Base-by-base conservation (phyloP, 2,888 invertebrate genomes). In the Drosophila suboccidentalis region DNA sequence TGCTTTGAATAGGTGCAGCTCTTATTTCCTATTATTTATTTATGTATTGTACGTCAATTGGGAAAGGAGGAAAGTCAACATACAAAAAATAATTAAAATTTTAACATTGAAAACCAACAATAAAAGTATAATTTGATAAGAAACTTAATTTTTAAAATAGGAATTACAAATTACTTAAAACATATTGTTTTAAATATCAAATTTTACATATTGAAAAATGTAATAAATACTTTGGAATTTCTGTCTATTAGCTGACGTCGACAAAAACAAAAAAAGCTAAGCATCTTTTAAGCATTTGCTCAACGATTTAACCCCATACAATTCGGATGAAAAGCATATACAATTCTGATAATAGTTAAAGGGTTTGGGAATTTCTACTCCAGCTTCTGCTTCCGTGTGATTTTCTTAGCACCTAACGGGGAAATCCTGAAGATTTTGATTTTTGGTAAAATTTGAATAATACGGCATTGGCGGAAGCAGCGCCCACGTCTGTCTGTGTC, bases 1-100 rank as follows among this genome's bases (percentile, higher is more conserved):
- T 88, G 61, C 75, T 22, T 22, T 22, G 4, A 22, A 75, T 75
- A 47, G 64, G 17, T 62, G 29, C 44, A 69, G 49, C 53, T 59
- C 41, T 10, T 62, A 54, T 60, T 61, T 5, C 36, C 36, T 38
- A 38, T 38, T 39, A 15, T 15, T 8, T 15, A 39, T 39, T 39
- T 1, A 15, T 9, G 9, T 15, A 39, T 15, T 15, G 3, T 6
- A n/a, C 36, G 36, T 38, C n/a, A 38, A n/a, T 6, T 38, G 11
- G n/a, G 13, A 2, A 36, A 1, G 13, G 13, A 11, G 36, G 4
- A 36, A 22, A 22, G 22, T 22, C 22, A 22, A 22, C 5, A 22
- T 22, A 4, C 2, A 5, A 22, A 22, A 22, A 22, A 22, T 22
- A 22, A 22, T 4, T 22, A 22, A 22, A 22, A 22, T 22, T 22